phyloP scores from a whole-genome alignment of 2,113 vertebrate genomes.

The Sciurus niger region DNA sequence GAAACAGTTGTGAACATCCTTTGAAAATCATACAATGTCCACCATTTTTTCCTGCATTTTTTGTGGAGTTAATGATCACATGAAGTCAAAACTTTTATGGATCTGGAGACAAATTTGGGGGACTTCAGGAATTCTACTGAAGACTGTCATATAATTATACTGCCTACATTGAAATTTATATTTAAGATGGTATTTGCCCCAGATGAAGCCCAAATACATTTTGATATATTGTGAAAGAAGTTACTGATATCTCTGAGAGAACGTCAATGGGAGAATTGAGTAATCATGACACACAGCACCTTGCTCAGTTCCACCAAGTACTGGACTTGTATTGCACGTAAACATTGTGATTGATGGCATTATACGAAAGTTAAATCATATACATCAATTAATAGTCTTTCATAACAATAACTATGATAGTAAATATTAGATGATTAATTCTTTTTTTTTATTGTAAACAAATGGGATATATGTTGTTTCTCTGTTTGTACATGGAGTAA shows the following conservation, averaged over 20 bases:
- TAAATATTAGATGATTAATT: conserved; percentile 11
- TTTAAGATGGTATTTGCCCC: background rate
- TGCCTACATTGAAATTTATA: background rate
- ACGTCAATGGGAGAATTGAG: background rate
- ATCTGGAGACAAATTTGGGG: background rate
- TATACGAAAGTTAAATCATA: background rate
- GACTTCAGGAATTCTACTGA: background rate
- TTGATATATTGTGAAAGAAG: background rate
- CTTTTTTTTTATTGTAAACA: background rate
- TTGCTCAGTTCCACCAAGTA: background rate
- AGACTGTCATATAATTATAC: background rate
- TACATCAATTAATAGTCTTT: background rate
- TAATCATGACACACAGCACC: background rate
- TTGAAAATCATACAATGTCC: background rate
- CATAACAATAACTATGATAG: background rate
- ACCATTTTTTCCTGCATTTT: background rate
- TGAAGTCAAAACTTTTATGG: background rate
- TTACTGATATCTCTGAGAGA: background rate
- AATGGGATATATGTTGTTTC: too few relatives aligned
- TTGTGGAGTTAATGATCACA: background rate
- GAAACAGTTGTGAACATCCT: background rate
- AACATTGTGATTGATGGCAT: background rate
- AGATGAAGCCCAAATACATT: background rate
- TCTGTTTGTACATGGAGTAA: too few relatives aligned
- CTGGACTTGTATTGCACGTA: background rate